These are phyloP conservation scores for Chaitophorus viminalis DNA, from an alignment of 2,888 invertebrate genomes.

Conservation along the genomic window DNA sequence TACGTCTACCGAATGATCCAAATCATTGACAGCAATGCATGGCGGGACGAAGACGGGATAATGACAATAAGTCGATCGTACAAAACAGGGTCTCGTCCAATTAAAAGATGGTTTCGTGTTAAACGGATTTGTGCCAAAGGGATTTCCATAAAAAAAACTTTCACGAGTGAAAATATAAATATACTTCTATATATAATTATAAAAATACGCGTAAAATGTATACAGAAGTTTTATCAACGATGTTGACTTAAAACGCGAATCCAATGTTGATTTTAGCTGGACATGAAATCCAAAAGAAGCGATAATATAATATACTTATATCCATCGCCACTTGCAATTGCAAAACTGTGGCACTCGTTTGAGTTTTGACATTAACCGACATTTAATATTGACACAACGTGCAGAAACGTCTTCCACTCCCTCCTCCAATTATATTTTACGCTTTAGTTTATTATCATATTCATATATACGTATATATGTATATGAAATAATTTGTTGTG, in stretches of 20 bases:
- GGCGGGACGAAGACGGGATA: no score
- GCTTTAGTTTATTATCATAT: no score
- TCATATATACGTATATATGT: no score
- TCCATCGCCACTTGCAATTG: background rate
- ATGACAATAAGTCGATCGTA: no score
- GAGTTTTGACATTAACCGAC: background rate
- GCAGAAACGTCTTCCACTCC: background rate
- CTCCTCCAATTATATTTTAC: no score
- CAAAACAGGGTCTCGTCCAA: no score
- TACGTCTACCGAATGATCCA: no score
- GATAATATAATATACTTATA: background rate
- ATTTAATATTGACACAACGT: conserved; percentile 13
- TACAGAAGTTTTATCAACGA: background rate
- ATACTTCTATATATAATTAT: no score
- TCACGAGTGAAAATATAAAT: no score
- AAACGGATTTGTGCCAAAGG: no score
- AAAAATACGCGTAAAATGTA: background rate
- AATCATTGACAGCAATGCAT: no score
- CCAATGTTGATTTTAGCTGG: background rate
- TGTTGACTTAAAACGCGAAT: background rate
- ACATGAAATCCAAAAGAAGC: background rate
- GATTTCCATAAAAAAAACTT: background rate
- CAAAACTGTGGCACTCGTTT: background rate
- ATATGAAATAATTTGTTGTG: no score
- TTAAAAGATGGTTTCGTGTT: background rate